Percentiles rank a stretch among this genome's conserved stretches.
phyloP scores from a whole-genome alignment of 1,140 invertebrate species.

The Ceratina japonica region DNA sequence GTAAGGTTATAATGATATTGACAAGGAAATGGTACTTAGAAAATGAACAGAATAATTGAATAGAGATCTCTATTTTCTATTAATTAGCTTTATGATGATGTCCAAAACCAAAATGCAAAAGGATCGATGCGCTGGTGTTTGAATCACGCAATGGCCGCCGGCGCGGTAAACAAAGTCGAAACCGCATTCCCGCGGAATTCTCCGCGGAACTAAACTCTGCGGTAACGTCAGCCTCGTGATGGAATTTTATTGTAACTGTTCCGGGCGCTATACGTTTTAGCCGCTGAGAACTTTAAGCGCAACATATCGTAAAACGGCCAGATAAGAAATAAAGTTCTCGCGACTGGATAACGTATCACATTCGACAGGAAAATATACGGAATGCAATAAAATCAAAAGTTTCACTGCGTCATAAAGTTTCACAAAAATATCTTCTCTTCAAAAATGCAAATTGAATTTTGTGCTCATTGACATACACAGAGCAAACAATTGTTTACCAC shows the following conservation, averaged over 20 bases:
- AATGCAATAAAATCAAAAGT: too few relatives aligned
- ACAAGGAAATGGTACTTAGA: too few relatives aligned
- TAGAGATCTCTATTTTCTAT: too few relatives aligned
- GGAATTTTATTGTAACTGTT: constrained; percentile 57
- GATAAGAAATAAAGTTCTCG: constrained; percentile 2
- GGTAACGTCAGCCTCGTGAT: constrained; percentile 36
- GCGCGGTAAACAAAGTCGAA: constrained; percentile 70
- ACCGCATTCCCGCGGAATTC: constrained; percentile 72
- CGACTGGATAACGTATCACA: background rate
- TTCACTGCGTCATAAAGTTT: too few relatives aligned
- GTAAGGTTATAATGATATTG: too few relatives aligned
- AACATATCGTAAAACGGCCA: too few relatives aligned
- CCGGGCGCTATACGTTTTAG: background rate
- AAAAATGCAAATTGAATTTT: too few relatives aligned
- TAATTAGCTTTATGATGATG: too few relatives aligned
- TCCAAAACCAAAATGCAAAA: background rate
- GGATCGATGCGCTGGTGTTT: constrained; percentile 63
- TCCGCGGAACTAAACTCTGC: constrained; percentile 69
- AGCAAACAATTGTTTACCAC: too few relatives aligned
- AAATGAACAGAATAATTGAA: too few relatives aligned
- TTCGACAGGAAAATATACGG: background rate
- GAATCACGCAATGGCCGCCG: constrained; percentile 45
- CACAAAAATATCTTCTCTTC: too few relatives aligned
- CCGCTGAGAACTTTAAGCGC: background rate
- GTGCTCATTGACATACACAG: too few relatives aligned